phyloP scores from a whole-genome alignment of 2,888 invertebrate genomes.

The Parochlus steinenii region DNA sequence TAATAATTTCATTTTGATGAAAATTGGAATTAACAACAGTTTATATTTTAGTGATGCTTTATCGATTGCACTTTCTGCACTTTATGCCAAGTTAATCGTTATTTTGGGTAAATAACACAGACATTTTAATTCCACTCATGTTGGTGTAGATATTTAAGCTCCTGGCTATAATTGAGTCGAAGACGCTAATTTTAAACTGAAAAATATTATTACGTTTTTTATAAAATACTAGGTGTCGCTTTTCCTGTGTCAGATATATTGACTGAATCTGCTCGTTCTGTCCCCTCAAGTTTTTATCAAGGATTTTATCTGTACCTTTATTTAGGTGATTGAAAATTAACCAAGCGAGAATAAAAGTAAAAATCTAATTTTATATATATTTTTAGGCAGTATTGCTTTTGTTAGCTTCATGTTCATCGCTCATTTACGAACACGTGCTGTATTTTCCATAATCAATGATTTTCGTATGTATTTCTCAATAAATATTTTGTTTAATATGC shows the following conservation, averaged over 20 bases:
- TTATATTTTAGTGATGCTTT: conserved; percentile 38
- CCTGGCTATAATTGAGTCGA: no score
- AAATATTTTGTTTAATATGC: no score
- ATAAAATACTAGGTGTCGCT: conserved; percentile 57
- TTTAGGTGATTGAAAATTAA: no score
- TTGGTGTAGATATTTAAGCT: no score
- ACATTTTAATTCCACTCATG: no score
- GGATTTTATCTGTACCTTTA: conserved; percentile 64
- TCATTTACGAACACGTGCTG: conserved; percentile 39
- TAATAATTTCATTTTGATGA: background rate
- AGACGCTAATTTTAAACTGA: no score
- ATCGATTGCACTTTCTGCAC: conserved; percentile 47
- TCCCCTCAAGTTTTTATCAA: conserved; percentile 39
- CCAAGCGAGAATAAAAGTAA: no score
- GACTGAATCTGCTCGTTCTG: conserved; percentile 47
- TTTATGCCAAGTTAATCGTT: conserved; percentile 64
- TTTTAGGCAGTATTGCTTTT: conserved; percentile 51
- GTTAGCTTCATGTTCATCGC: conserved; percentile 47
- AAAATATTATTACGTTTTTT: no score
- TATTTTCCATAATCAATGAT: conserved; percentile 33
- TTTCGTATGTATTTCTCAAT: conserved; percentile 14
- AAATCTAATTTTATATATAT: no score
- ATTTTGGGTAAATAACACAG: no score
- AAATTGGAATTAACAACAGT: background rate
- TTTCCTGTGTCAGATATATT: conserved; percentile 68